Base-by-base conservation (phyloP, 2,888 invertebrate genomes). In the Athripsodes cinereus region DNA sequence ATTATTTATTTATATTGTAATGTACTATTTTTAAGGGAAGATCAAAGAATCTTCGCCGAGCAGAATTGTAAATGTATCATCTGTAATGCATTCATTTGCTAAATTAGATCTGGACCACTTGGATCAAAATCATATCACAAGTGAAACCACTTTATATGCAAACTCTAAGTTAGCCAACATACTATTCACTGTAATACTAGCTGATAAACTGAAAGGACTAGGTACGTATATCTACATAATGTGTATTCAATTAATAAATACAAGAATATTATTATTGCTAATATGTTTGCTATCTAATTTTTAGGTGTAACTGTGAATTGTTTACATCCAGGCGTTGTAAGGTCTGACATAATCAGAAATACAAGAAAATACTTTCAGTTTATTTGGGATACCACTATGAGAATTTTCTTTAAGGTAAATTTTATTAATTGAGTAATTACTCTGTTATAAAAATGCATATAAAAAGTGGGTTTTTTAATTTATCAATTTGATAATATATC, bases 311-410 rank as follows among this genome's bases (percentile, higher is more conserved):
- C 85, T 1, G 85, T 82, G 2, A 87, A 88, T 68, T 78, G 83
- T 26, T 74, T 87, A 34, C 85, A 89, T 71, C 90, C 90, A 13
- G 90, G 90, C 19, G 71, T 86, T 40, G 83, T 85, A 3, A 78
- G 80, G 49, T 87, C 88, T 2, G 82, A 85, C 61, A 70, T 87
- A 55, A 80, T 81, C 59, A 80, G 86, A 58, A 81, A 87, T 66
- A 81, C 86, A 73, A 75, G 78, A 11, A 71, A 10, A 20, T 46
- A 21, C 13, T 40, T 58, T 21, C 48, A 53, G 35, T 22, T 54
- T 10, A 2, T 54, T 2, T 58, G 56, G 54, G 58, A 52, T 22
- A 22, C 21, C 60, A 40, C 65, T 40, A 66, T 76, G 62, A 70
- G 70, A 48, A 71, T 75, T 60, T 61, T 62, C 46, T 78, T 85